Evolutionary conservation across 2,113 vertebrate genomes (phyloP), one percentile per base, ranked within the genome.

Genomic region (Telmatochromis brichardi): DNA sequence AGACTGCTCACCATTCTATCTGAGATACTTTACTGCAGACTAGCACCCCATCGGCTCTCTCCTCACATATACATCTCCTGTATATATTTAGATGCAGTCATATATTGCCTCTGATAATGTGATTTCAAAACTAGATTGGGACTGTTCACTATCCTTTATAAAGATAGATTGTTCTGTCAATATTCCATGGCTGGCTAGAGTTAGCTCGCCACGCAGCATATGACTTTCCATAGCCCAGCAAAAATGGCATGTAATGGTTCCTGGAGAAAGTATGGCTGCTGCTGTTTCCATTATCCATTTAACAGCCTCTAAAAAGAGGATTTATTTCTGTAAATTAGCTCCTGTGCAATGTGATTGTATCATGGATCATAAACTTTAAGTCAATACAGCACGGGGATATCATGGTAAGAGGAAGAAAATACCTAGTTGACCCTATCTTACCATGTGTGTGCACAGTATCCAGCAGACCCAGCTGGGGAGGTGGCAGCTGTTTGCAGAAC

Each of bases 361-460:
- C 97, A 98, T 97, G 98, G 97, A 97, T 97, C 98, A 98, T 98
- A 98, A 99, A 99, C 96, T 97, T 97, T 97, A 96, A 97, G 97
- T 98, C 98, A 98, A 98, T 98, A 98, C 94, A 95, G 97, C 94
- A 95, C 94, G 93, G 96, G 96, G 96, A 97, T 94, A 95, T 93
- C 80, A 86, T 93, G 91, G 94, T 96, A 95, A 86, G 84, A 83
- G 91, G 96, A 93, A 95, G 93, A 94, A 96, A 96, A 97, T 95
- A 95, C 96, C 97, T 95, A 91, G 76, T 89, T 95, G 85, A 90
- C 88, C 90, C 85, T 71, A 31, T 86, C 60, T 37, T 40, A 47
- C 88, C 55, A 37, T 37, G 45, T 84, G 58, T 28, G 10, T 60
- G 33, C 78, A 83, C 45, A 51, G 35, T 60, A 51, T 53, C 45